Evolutionary conservation across 1,140 invertebrate genomes (phyloP), one percentile per base, ranked within the genome.

Genomic region (Camponotus vicinus): DNA sequence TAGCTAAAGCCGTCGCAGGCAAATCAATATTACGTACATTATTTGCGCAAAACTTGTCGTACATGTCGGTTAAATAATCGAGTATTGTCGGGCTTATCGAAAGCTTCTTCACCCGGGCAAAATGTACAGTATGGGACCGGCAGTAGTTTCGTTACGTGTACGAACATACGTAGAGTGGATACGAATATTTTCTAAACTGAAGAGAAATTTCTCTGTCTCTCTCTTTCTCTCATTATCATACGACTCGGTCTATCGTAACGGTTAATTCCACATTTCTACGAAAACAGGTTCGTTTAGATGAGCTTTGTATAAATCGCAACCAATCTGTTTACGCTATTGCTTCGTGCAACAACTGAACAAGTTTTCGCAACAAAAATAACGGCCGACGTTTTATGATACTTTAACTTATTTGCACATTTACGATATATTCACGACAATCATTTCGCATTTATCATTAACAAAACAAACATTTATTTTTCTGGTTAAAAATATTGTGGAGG

Each of bases 201-300:
- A 15, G 55, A 75, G 69, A 75, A 76, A 76, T 52, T 18, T 52
- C 49, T 52, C 49, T 49, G 1, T 49, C 45, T 49, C 3, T 45
- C 11, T 45, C 0, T 52, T 52, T 52, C 4, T 52, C 49, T 67
- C 57, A 76, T 69, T 75, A 87, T 67, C 61, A 82, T 59, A 61
- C n/a, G 40, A 45, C 79, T 27, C 49, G 61, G 67, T 73, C 45
- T 71, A 75, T 57, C 37, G 55, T 61, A 87, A 83, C 79, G 55
- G 78, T 87, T 73, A 87, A 88, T 77, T 87, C 71, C 57, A 66
- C 49, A 27, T 45, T 64, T 61, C 45, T 70, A 67, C 87, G 55
- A 37, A 64, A 89, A 89, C 88, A 88, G 88, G 87, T 89, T 89
- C 52, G 70, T 49, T 52, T 73, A 52, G 61, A 82, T 57, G 77